phyloP scores from a whole-genome alignment of 2,888 invertebrate genomes.

The Rhabditoides inermis region DNA sequence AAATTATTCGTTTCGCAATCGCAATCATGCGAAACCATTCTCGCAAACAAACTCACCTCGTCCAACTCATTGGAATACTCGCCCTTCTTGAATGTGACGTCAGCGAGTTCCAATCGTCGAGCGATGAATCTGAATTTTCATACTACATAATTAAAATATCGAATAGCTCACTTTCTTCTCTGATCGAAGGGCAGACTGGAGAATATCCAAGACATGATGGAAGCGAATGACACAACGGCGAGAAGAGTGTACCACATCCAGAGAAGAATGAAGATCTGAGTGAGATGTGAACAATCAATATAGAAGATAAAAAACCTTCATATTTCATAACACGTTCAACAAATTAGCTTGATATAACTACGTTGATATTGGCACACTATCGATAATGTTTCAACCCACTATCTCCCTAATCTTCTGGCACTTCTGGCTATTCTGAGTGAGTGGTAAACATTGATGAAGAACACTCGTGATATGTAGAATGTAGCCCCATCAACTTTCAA shows the following conservation, averaged over 20 bases:
- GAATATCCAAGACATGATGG: slow-evolving; percentile 42
- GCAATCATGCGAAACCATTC: neutral
- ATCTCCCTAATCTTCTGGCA: no score
- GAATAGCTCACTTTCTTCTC: slow-evolving; percentile 23
- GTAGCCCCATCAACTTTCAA: no score
- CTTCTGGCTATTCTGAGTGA: no score
- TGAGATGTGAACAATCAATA: no score
- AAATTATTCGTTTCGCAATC: no score
- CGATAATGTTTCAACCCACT: no score
- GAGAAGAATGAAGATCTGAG: slow-evolving; percentile 49
- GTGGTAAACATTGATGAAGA: no score
- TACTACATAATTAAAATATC: neutral
- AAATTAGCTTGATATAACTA: no score
- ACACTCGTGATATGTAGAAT: no score
- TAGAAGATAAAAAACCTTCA: no score
- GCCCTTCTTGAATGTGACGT: slow-evolving; percentile 40
- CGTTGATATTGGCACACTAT: no score
- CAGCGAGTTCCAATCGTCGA: slow-evolving; percentile 48
- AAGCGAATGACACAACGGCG: slow-evolving; percentile 28
- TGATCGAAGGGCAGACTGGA: slow-evolving; percentile 40
- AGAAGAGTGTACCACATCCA: slow-evolving; percentile 51
- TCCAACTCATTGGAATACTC: slow-evolving; percentile 29
- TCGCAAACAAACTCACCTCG: slow-evolving; percentile 23
- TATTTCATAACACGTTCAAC: no score
- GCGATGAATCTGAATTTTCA: slow-evolving; percentile 34